Evolutionary conservation across 2,113 vertebrate species (phyloP).

Genomic region (Erpornis zantholeuca): DNA sequence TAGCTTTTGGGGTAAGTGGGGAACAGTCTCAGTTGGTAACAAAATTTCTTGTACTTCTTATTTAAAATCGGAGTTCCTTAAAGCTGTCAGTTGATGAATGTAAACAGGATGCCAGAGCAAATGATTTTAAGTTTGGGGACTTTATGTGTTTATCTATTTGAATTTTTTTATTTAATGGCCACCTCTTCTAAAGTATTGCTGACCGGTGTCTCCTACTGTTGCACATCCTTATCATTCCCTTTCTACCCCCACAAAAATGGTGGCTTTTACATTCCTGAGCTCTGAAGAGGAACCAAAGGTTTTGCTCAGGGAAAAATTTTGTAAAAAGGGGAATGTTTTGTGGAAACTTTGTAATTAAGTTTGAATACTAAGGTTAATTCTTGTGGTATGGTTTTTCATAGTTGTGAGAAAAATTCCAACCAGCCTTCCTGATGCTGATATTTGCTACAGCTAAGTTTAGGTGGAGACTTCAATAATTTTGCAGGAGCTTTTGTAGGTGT

Average conservation of each 20-base stretch:
- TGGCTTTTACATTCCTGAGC: neutral
- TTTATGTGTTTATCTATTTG: no score
- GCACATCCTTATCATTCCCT: neutral
- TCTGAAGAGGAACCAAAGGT: neutral
- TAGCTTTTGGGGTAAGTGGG: neutral
- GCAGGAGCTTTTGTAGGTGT: neutral
- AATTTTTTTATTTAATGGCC: neutral
- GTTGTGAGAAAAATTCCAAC: neutral
- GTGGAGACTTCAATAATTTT: neutral
- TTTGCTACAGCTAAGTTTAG: neutral
- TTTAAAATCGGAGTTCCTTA: neutral
- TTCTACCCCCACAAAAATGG: neutral
- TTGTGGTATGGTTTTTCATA: neutral
- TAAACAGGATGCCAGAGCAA: neutral
- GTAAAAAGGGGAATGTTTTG: neutral
- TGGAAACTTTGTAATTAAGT: neutral
- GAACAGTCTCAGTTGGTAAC: accelerated
- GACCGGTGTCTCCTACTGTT: neutral
- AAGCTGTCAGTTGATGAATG: neutral
- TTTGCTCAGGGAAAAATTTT: neutral
- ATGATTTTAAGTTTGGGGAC: accelerated
- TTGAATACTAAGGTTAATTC: neutral
- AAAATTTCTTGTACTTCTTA: neutral
- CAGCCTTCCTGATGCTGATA: neutral
- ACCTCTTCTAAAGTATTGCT: neutral